phyloP scores from a whole-genome alignment of 2,797 vertebrate species.

The Peromyscus attwateri region DNA sequence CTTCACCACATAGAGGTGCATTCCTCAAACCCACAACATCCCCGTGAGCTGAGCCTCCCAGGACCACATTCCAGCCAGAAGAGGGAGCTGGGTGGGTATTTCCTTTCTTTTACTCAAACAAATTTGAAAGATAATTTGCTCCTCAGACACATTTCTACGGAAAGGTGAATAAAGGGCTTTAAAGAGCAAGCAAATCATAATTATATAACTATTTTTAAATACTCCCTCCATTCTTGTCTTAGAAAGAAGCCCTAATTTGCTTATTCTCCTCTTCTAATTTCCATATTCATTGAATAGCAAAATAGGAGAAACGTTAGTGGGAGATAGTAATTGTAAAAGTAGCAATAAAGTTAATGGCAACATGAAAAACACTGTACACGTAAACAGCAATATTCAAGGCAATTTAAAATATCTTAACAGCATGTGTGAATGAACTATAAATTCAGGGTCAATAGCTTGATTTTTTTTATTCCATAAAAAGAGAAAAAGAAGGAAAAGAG shows the following conservation, averaged over 20 bases:
- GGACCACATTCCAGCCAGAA: background rate
- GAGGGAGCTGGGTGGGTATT: background rate
- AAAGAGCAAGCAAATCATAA: constrained; percentile 65
- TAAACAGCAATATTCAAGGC: constrained; percentile 53
- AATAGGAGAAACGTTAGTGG: constrained; percentile 65
- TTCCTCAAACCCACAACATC: background rate
- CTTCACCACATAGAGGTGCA: background rate
- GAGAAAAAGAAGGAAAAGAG: background rate
- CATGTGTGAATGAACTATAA: constrained; percentile 45
- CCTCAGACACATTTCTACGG: constrained; percentile 15
- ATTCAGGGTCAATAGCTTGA: constrained; percentile 44
- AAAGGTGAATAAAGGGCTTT: constrained; percentile 62
- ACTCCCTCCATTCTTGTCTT: constrained; percentile 49
- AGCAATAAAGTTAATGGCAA: constrained; percentile 69
- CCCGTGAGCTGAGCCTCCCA: background rate
- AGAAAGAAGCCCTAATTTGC: constrained; percentile 70
- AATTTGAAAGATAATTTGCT: constrained; percentile 25
- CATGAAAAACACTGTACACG: constrained; percentile 49
- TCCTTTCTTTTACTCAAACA: constrained; percentile 38
- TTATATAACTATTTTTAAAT: constrained; percentile 69
- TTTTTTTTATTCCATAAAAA: background rate
- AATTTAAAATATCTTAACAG: constrained; percentile 62
- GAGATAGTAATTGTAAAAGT: constrained; percentile 69
- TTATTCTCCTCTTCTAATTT: constrained; percentile 73
- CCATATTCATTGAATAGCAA: constrained; percentile 73